These are phyloP conservation scores for Tetranychus truncatus DNA, from an alignment of 2,888 invertebrate genomes.

Conservation along the genomic window DNA sequence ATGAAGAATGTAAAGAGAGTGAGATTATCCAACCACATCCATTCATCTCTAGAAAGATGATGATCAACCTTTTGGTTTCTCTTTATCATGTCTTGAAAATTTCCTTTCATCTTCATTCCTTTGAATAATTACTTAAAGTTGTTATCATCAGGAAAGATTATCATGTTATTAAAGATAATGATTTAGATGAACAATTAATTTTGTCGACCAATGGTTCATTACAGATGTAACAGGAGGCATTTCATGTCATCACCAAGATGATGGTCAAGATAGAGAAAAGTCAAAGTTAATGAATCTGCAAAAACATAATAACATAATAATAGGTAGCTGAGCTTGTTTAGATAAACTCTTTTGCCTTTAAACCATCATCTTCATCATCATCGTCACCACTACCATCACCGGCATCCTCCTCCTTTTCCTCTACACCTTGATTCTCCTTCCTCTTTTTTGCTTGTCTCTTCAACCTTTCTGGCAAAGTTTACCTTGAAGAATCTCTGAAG, in stretches of 20 bases:
- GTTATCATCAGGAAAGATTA: neutral
- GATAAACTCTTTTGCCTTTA: neutral
- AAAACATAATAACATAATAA: neutral
- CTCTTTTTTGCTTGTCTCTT: neutral
- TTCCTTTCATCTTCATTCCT: neutral
- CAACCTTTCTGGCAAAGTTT: neutral
- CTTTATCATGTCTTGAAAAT: too few species aligned
- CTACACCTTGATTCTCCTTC: neutral
- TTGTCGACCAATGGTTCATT: neutral
- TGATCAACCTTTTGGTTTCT: too few species aligned
- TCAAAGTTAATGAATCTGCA: neutral
- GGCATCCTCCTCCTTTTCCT: neutral
- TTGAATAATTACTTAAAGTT: neutral
- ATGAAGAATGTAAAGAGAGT: too few species aligned
- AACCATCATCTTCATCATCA: neutral
- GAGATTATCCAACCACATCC: too few species aligned
- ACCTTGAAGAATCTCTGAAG: slow-evolving; percentile 2
- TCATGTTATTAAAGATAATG: neutral
- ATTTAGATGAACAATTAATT: neutral
- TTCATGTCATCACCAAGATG: neutral
- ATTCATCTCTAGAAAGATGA: too few species aligned
- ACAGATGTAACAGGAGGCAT: neutral
- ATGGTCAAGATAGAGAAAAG: neutral
- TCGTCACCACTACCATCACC: neutral
- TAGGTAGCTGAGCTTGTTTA: neutral